phyloP scores from a whole-genome alignment of 2,113 vertebrate species.

The Hystrix brachyura region DNA sequence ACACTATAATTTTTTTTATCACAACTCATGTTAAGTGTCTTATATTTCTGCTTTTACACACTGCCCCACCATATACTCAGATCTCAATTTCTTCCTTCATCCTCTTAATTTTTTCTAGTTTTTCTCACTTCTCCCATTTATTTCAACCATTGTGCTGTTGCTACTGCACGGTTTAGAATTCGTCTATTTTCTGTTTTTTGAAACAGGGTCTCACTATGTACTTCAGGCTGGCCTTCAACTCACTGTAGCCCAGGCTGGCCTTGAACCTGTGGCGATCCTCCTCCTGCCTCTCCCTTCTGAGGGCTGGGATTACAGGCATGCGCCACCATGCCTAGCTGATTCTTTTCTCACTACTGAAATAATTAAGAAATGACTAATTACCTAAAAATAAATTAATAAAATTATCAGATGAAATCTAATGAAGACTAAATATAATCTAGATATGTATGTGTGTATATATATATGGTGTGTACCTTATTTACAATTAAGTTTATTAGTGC shows the following conservation, averaged over 20 bases:
- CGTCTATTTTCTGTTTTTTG: neutral
- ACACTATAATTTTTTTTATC: neutral
- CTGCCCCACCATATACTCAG: neutral
- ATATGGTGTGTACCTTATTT: neutral
- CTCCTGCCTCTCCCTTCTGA: no score
- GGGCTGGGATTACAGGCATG: no score
- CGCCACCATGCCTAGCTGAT: neutral
- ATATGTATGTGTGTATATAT: neutral
- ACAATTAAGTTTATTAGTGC: neutral
- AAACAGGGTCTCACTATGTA: no score
- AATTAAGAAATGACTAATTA: neutral
- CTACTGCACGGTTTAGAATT: neutral
- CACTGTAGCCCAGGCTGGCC: no score
- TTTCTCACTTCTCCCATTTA: neutral
- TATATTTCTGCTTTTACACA: neutral
- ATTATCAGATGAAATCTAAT: neutral
- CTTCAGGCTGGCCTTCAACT: no score
- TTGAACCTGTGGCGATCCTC: no score
- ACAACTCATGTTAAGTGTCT: neutral
- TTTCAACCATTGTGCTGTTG: neutral
- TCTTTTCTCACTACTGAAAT: neutral
- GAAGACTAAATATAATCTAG: neutral
- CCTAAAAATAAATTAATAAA: slow-evolving; percentile 2
- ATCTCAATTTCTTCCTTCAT: neutral
- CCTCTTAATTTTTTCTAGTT: neutral